Evolutionary conservation across 1,140 invertebrate species (phyloP).

Genomic region (Trissolcus basalis): DNA sequence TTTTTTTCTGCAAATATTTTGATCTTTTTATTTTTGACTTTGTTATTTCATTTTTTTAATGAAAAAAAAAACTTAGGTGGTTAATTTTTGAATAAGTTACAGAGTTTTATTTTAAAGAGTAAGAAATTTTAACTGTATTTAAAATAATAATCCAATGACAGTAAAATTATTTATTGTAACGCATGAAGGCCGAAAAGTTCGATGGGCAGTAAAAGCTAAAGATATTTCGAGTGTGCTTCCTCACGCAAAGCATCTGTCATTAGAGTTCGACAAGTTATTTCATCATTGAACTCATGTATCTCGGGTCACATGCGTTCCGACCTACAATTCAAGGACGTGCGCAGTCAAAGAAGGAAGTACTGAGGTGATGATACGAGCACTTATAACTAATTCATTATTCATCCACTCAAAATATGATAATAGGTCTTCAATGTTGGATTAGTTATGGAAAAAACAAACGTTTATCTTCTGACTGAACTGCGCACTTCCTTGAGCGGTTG

Average conservation of each 20-base stretch:
- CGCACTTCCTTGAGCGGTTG: constrained; percentile 30
- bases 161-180: constrained; percentile 6
- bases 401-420: constrained; percentile 8
- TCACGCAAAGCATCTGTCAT: constrained; percentile 54
- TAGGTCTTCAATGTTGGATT: constrained; percentile 28
- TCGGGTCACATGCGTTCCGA: constrained; percentile 42
- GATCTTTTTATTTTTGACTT: no score
- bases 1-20: no score
- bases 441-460: neutral
- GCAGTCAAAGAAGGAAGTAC: constrained; percentile 41
- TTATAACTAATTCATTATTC: constrained; percentile 41
- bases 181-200: constrained; percentile 47
- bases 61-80: no score
- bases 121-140: neutral
- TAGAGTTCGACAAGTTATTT: constrained; percentile 47
- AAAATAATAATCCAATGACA: constrained; percentile 19
- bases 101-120: no score
- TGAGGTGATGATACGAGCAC: constrained; percentile 12
- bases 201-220: constrained; percentile 42
- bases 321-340: constrained; percentile 47
- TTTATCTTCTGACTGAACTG: constrained; percentile 4
- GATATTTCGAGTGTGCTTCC: constrained; percentile 44
- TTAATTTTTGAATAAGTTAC: no score
- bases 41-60: no score
- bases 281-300: constrained; percentile 50